A percentile compares a stretch with the other conserved stretches of the same genome.
Conservation (phyloP, 2,797 vertebrate genomes). For the Poliocrania exsul region DNA sequence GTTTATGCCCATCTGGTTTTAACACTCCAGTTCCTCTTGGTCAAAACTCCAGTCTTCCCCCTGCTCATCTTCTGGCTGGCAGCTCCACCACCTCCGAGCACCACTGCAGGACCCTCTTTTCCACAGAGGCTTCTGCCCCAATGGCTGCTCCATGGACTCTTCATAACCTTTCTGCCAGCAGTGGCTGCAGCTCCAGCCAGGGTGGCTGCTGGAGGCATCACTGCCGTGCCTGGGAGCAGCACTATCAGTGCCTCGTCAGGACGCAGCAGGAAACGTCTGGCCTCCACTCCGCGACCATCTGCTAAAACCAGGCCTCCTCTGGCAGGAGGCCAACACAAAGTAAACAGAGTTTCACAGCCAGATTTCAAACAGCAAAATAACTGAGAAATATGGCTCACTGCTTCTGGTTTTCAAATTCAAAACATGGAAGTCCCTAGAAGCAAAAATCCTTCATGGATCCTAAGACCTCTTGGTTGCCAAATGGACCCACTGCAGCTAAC, state of each 20-base stretch:
- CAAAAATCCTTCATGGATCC: neutral
- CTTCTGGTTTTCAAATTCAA: conserved; percentile 15
- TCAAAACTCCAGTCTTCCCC: neutral
- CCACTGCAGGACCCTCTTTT: neutral
- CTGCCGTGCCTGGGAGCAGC: neutral
- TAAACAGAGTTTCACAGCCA: conserved; percentile 62
- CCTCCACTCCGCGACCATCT: conserved; percentile 32
- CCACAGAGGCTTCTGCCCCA: neutral
- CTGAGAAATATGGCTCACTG: conserved; percentile 39
- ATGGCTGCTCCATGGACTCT: neutral
- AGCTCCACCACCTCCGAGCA: neutral
- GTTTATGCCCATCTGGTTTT: neutral
- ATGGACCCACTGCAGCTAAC: neutral
- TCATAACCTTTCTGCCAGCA: neutral
- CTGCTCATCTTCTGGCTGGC: neutral
- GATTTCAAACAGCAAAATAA: conserved; percentile 59
- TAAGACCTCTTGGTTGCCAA: neutral
- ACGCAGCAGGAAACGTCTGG: conserved; percentile 55
- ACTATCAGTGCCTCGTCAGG: conserved; percentile 19
- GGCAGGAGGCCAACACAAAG: conserved; percentile 2
- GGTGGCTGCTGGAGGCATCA: neutral
- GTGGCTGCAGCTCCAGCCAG: neutral
- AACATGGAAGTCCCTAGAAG: neutral
- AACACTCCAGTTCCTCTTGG: neutral
- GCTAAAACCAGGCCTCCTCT: conserved; percentile 55